A percentile compares a stretch with the other conserved stretches of the same genome.
Conservation (phyloP, 2,113 vertebrate genomes). For the Pygathrix nemaeus region DNA sequence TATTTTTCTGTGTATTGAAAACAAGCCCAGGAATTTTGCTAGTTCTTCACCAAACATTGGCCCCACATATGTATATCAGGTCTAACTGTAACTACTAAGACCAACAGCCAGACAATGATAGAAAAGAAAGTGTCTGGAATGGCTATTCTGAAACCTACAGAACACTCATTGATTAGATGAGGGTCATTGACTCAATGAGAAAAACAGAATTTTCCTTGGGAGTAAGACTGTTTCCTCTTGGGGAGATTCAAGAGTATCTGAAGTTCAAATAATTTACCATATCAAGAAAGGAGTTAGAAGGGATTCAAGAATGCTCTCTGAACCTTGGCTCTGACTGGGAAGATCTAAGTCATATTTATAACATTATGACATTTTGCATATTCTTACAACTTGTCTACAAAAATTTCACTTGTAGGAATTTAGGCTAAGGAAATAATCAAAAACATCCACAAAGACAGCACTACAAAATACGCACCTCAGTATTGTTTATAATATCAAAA, state of each 20-base stretch:
- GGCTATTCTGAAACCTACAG: conserved; percentile 64
- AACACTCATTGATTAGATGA: conserved; percentile 73
- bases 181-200: conserved; percentile 71
- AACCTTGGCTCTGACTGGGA: not conserved
- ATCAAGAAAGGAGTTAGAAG: conserved; percentile 49
- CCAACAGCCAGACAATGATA: conserved; percentile 33
- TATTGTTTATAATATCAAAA: not conserved
- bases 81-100: conserved; percentile 60
- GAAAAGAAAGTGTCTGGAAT: conserved; percentile 71
- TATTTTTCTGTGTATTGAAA: conserved; percentile 17
- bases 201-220: conserved; percentile 72
- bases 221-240: conserved; percentile 53
- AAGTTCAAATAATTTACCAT: conserved; percentile 53
- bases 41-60: not conserved
- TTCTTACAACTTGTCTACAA: conserved; percentile 2
- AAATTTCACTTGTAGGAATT: conserved; percentile 15
- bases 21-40: not conserved
- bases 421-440: conserved; percentile 11
- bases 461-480: not conserved
- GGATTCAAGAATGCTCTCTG: conserved; percentile 7
- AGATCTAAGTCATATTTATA: conserved; percentile 24
- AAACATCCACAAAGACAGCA: not conserved
- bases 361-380: not conserved
- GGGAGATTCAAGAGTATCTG: conserved; percentile 36
- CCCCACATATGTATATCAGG: not conserved